Base-by-base conservation (phyloP, 1,140 invertebrate species). In the Zaprionus taronus region DNA sequence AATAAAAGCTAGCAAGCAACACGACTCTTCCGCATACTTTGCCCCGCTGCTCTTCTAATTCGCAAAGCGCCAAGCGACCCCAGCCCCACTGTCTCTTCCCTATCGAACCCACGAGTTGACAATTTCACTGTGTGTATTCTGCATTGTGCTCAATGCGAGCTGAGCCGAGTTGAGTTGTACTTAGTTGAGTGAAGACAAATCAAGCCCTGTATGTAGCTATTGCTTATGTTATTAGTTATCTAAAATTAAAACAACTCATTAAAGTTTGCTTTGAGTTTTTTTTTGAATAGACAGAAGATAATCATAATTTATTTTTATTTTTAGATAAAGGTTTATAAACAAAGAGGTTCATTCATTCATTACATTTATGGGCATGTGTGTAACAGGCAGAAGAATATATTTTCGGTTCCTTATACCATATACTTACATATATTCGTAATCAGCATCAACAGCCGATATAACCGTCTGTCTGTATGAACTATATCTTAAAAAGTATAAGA, bases 1-100 rank as follows among this genome's bases (percentile, higher is more conserved):
- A 76, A 76, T 76, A 76, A 76, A 72, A 72, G 73, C 68, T 31
- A 28, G 58, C 38, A 75, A 28, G 60, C 38, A 75, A 75, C 51
- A 70, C 58, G 55, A 57, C 28, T 28, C 38, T 51, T 47, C 60
- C 66, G 17, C 14, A 55, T 44, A 31, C 34, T 31, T 31, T 31
- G 28, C 26, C 34, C 12, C 47, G 47, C 22, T 15, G 12, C 20
- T 64, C 63, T 31, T 55, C 65, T 26, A 68, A 73, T 44, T 68
- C 63, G 55, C 44, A 72, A 53, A 53, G 44, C 44, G 20, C 17
- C 49, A 53, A 53, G 44, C 44, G 2, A 17, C 49, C 15, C 14
- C 17, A 22, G 22, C 49, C 20, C 20, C 20, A 11, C 20, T 51
- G 47, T 22, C 4, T 5, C 53, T 28, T 3, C 28, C 4, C 53